phyloP scores from a whole-genome alignment of 1,140 invertebrate species.

The Mercenaria mercenaria region DNA sequence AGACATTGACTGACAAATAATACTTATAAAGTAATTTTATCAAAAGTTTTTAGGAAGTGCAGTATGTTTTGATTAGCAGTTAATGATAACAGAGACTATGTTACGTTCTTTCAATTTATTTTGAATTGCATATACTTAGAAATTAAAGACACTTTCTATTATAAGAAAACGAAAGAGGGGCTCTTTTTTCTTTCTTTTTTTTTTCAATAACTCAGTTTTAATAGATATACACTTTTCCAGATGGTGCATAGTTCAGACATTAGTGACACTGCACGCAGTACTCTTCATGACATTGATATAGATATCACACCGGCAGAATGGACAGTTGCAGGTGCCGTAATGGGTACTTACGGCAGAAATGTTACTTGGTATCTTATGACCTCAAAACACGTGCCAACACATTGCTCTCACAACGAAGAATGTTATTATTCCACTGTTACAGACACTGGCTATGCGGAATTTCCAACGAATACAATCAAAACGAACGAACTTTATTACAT shows the following conservation, averaged over 20 bases:
- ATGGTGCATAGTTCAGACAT: not conserved
- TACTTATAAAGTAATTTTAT: too few relatives aligned
- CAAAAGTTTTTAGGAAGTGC: too few relatives aligned
- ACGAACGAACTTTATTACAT: not conserved
- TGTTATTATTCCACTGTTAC: not conserved
- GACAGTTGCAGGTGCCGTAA: not conserved
- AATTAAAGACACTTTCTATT: too few relatives aligned
- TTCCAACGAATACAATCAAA: not conserved
- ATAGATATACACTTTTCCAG: too few relatives aligned
- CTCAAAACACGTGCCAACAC: not conserved
- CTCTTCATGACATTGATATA: not conserved
- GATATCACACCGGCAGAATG: not conserved
- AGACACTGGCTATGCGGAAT: not conserved
- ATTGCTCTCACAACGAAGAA: not conserved
- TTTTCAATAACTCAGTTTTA: too few relatives aligned
- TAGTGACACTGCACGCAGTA: not conserved
- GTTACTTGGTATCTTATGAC: constrained; percentile 7
- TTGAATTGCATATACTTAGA: too few relatives aligned
- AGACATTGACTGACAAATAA: too few relatives aligned
- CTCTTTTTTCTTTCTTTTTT: too few relatives aligned
- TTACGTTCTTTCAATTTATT: too few relatives aligned
- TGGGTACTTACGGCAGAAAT: not conserved
- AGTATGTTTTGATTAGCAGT: too few relatives aligned
- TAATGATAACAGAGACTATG: too few relatives aligned
- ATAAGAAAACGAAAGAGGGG: too few relatives aligned